phyloP scores from a whole-genome alignment of 2,888 invertebrate genomes.

The Hirtodrosophila cameraria region DNA sequence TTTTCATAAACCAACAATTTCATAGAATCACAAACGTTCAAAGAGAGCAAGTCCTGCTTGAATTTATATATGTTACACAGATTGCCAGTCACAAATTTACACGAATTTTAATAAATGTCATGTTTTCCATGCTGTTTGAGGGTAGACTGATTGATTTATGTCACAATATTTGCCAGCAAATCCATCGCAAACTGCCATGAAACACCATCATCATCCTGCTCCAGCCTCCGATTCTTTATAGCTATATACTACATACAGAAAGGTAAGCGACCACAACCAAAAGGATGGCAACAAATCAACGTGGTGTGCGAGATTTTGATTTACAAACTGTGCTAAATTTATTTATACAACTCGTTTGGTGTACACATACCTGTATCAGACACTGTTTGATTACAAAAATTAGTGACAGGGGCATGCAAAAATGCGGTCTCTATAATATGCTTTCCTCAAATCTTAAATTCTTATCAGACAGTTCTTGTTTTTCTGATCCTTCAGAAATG shows the following conservation, averaged over 20 bases:
- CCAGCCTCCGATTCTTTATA: constrained; percentile 6
- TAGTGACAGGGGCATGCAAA: no score
- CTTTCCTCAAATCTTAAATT: no score
- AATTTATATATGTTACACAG: no score
- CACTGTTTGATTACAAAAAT: neutral
- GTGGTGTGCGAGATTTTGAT: constrained; percentile 7
- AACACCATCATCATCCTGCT: constrained; percentile 3
- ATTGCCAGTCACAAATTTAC: constrained; percentile 21
- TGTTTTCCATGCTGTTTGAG: constrained; percentile 32
- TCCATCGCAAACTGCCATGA: constrained; percentile 19
- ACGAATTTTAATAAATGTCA: constrained; percentile 60
- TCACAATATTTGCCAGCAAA: constrained; percentile 57
- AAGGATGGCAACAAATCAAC: constrained; percentile 38
- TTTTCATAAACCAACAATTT: constrained; percentile 2
- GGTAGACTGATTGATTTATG: constrained; percentile 63
- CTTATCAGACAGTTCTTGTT: no score
- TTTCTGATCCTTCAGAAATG: no score
- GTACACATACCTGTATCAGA: constrained; percentile 8
- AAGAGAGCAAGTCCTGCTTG: constrained; percentile 13
- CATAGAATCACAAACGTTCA: neutral
- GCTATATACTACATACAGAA: constrained; percentile 8
- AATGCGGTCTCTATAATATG: no score
- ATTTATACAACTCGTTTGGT: constrained; percentile 22
- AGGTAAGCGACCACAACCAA: constrained; percentile 34
- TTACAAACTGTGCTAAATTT: constrained; percentile 34